Evolutionary conservation across 1,140 invertebrate genomes (phyloP).

Genomic region (Halyomorpha halys): DNA sequence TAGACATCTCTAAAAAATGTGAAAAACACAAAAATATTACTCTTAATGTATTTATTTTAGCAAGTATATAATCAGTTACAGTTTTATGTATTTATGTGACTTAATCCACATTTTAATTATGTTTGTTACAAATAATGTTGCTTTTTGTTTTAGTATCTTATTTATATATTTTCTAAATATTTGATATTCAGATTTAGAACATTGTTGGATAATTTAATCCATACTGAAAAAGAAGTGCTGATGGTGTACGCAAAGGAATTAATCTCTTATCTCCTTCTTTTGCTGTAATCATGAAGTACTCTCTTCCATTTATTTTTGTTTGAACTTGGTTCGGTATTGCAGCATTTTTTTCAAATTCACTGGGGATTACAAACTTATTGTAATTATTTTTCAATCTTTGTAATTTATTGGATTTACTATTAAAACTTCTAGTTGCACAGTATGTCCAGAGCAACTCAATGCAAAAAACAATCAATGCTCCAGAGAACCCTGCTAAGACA

Average conservation of each 20-base stretch:
- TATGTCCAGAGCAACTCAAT: slow-evolving; percentile 43
- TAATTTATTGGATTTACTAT: background rate
- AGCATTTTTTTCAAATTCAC: slow-evolving; percentile 15
- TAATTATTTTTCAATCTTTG: background rate
- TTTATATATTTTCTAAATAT: no score
- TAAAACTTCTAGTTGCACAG: background rate
- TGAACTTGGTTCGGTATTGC: slow-evolving; percentile 32
- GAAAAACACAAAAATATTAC: no score
- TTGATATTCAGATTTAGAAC: background rate
- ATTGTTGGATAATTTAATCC: slow-evolving; percentile 20
- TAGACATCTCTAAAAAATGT: no score
- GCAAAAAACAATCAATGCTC: slow-evolving; percentile 49
- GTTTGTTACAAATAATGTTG: no score
- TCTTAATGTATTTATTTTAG: no score
- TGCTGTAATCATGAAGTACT: slow-evolving; percentile 54
- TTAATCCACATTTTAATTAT: no score
- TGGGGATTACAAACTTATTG: background rate
- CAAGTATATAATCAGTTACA: no score
- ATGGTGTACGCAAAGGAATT: slow-evolving; percentile 57
- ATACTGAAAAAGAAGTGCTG: slow-evolving; percentile 56
- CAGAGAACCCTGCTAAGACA: slow-evolving; percentile 48
- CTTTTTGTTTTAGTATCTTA: no score
- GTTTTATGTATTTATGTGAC: no score
- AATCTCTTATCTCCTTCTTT: slow-evolving; percentile 47
- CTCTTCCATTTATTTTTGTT: slow-evolving; percentile 57